phyloP scores from a whole-genome alignment of 2,113 vertebrate species.

The Pelecanoides urinatrix region DNA sequence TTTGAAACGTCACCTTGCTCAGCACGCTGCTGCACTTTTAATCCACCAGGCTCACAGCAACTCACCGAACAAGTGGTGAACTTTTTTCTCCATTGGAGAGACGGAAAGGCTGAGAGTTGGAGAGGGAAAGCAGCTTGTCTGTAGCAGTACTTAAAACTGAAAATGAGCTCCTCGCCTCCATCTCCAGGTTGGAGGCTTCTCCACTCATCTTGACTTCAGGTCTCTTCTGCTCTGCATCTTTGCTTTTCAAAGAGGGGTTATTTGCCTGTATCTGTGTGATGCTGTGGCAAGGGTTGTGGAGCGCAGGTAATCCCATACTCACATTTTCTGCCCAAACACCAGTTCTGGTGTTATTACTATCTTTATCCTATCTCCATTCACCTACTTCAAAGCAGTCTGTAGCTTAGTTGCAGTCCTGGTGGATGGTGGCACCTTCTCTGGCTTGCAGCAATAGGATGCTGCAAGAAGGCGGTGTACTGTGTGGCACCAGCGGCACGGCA shows the following conservation, averaged over 20 bases:
- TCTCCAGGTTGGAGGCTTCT: neutral
- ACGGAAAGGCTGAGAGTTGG: neutral
- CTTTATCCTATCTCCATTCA: neutral
- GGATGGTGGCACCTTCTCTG: neutral
- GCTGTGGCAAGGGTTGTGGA: neutral
- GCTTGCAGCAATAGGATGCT: neutral
- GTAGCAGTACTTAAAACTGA: neutral
- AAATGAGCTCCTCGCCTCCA: neutral
- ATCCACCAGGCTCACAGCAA: neutral
- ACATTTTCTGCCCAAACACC: neutral
- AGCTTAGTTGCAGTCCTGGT: neutral
- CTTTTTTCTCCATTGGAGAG: neutral
- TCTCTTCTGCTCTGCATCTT: neutral
- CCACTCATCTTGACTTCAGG: too few species aligned
- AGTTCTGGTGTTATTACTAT: neutral
- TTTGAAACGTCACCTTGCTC: accelerated
- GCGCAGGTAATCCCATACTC: neutral
- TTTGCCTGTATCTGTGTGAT: neutral
- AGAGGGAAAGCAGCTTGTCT: neutral
- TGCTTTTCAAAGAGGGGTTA: neutral
- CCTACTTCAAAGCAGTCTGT: neutral
- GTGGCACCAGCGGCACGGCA: accelerated
- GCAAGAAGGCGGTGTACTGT: neutral
- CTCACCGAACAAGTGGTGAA: neutral
- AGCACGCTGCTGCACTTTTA: too few species aligned